Evolutionary conservation across 1,140 invertebrate species (phyloP).

Genomic region (Probaryconus sp.): DNA sequence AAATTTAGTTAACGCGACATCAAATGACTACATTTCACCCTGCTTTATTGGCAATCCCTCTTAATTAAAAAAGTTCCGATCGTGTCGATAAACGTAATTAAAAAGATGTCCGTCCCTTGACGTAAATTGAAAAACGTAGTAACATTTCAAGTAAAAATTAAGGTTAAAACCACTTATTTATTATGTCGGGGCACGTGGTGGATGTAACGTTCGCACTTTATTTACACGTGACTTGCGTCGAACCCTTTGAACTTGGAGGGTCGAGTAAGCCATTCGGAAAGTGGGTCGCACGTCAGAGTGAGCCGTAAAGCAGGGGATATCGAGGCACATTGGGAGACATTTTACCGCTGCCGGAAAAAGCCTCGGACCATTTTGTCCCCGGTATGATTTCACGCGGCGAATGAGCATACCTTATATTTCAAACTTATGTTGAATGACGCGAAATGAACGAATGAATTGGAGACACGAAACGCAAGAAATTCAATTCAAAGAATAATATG

Average conservation of each 20-base stretch:
- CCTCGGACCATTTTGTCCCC: slow-evolving; percentile 23
- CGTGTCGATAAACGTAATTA: slow-evolving; percentile 13
- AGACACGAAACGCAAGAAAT: slow-evolving; percentile 2
- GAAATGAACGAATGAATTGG: slow-evolving; percentile 12
- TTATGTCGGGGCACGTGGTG: slow-evolving; percentile 53
- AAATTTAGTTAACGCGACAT: too few relatives aligned
- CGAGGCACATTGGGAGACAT: slow-evolving; percentile 47
- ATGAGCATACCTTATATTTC: slow-evolving; percentile 6
- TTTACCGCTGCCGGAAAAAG: slow-evolving; percentile 36
- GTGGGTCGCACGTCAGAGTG: slow-evolving; percentile 64
- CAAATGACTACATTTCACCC: too few relatives aligned
- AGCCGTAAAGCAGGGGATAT: slow-evolving; percentile 21
- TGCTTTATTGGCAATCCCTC: too few relatives aligned
- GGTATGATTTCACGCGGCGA: too few relatives aligned
- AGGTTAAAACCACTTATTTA: slow-evolving; percentile 43
- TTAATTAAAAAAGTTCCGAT: background rate
- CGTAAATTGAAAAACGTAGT: slow-evolving; percentile 29
- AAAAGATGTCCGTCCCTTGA: slow-evolving; percentile 1
- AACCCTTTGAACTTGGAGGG: slow-evolving; percentile 70
- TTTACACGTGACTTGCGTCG: slow-evolving; percentile 66
- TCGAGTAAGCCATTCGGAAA: slow-evolving; percentile 68
- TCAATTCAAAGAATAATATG: background rate
- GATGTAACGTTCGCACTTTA: slow-evolving; percentile 55
- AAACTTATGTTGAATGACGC: slow-evolving; percentile 17
- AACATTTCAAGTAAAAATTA: slow-evolving; percentile 18